Evolutionary conservation across 2,797 vertebrate species (phyloP).

Genomic region (Gymnoscopelus braueri): DNA sequence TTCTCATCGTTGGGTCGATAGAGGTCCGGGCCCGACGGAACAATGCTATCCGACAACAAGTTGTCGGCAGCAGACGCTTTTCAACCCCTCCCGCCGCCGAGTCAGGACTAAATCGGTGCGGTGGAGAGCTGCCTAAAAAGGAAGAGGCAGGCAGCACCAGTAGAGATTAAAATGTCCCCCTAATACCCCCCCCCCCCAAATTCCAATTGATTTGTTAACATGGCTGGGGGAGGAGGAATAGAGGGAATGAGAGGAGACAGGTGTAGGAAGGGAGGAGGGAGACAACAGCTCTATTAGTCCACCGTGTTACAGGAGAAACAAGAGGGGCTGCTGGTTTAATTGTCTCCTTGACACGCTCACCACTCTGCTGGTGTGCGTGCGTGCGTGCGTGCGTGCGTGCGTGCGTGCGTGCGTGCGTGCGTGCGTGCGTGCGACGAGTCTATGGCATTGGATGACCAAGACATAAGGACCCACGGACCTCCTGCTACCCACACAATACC

Average conservation of each 20-base stretch:
- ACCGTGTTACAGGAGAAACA: constrained; percentile 82
- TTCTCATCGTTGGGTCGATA: too few species aligned
- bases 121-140: background rate
- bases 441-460: background rate
- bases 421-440: background rate
- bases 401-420: constrained; percentile 61
- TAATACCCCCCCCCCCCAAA: constrained; percentile 15
- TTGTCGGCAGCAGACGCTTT: too few species aligned
- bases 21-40: too few species aligned
- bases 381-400: constrained; percentile 27
- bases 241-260: constrained; percentile 51
- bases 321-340: constrained; percentile 80
- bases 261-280: constrained; percentile 28
- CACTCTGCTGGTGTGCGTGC: constrained; percentile 69
- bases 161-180: constrained; percentile 16
- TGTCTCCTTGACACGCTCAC: constrained; percentile 84
- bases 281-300: constrained; percentile 76
- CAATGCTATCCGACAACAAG: too few species aligned
- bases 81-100: too few species aligned
- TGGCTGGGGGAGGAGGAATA: constrained; percentile 16
- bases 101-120: too few species aligned
- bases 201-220: constrained; percentile 59
- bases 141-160: background rate
- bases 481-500: background rate
- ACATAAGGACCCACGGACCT: constrained; percentile 8